A percentile compares a stretch with the other conserved stretches of the same genome.
phyloP scores from a whole-genome alignment of 1,140 invertebrate species.

The Solenopsis invicta region DNA sequence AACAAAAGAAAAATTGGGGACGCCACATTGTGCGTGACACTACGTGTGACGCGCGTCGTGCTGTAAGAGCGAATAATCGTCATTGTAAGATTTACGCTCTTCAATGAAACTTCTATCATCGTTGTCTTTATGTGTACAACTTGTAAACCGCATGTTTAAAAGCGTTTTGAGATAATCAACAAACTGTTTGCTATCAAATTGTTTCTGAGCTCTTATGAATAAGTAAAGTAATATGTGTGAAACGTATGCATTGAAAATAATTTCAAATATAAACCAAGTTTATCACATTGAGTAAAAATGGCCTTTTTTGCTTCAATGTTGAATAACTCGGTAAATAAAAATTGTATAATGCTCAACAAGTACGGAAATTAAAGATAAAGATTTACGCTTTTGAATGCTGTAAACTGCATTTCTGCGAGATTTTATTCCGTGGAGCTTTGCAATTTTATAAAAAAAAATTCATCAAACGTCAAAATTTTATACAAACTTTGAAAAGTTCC shows the following conservation, averaged over 20 bases:
- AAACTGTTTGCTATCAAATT: not conserved
- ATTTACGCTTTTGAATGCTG: too few species aligned
- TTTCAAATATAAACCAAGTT: not conserved
- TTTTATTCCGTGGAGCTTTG: too few species aligned
- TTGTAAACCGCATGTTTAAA: constrained; percentile 1
- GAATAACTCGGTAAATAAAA: too few species aligned
- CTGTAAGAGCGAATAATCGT: constrained; percentile 56
- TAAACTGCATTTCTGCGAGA: too few species aligned
- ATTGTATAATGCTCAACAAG: too few species aligned
- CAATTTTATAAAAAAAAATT: too few species aligned
- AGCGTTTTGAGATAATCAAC: not conserved
- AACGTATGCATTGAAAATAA: not conserved
- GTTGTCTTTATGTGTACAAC: constrained; percentile 8
- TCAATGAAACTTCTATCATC: constrained; percentile 39
- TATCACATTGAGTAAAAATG: too few species aligned
- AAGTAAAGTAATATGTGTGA: not conserved
- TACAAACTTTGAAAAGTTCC: too few species aligned
- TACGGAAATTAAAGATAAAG: too few species aligned
- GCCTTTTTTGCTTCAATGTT: too few species aligned
- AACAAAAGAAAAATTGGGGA: constrained; percentile 58
- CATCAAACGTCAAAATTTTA: too few species aligned
- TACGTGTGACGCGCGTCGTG: constrained; percentile 27
- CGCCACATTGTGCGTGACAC: constrained; percentile 42
- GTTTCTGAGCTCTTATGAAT: not conserved
- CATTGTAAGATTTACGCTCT: constrained; percentile 45